Evolutionary conservation across 2,113 vertebrate genomes (phyloP).

Genomic region (Jacana jacana): DNA sequence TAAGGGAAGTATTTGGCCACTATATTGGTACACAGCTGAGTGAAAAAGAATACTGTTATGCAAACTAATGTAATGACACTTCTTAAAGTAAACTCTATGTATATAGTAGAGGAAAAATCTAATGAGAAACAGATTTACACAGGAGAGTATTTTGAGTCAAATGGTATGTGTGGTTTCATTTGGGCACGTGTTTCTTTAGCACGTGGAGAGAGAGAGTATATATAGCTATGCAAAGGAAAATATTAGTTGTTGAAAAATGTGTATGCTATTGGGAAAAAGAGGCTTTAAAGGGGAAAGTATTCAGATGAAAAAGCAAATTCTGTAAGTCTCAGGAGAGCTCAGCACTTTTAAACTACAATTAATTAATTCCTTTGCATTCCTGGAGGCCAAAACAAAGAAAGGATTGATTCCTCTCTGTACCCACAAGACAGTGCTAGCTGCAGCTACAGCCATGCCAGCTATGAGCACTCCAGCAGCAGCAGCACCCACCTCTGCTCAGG

Average conservation of each 20-base stretch:
- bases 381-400: background rate
- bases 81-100: constrained; percentile 63
- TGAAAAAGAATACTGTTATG: constrained; percentile 21
- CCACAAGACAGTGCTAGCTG: background rate
- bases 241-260: constrained; percentile 42
- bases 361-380: background rate
- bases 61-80: constrained; percentile 31
- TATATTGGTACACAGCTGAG: background rate
- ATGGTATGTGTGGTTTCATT: constrained; percentile 46
- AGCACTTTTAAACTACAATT: background rate
- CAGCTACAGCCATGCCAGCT: background rate
- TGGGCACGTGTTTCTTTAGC: background rate
- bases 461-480: background rate
- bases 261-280: background rate
- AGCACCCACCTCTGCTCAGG: background rate
- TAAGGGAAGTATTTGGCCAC: background rate
- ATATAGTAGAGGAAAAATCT: constrained; percentile 54
- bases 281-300: background rate
- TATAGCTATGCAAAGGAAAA: constrained; percentile 48
- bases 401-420: background rate
- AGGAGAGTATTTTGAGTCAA: constrained; percentile 21
- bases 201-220: background rate
- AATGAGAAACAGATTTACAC: constrained; percentile 65
- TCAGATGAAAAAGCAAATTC: constrained; percentile 30
- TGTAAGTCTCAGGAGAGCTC: background rate